Evolutionary conservation across 2,888 invertebrate genomes (phyloP).

Genomic region (Diabrotica balteata): DNA sequence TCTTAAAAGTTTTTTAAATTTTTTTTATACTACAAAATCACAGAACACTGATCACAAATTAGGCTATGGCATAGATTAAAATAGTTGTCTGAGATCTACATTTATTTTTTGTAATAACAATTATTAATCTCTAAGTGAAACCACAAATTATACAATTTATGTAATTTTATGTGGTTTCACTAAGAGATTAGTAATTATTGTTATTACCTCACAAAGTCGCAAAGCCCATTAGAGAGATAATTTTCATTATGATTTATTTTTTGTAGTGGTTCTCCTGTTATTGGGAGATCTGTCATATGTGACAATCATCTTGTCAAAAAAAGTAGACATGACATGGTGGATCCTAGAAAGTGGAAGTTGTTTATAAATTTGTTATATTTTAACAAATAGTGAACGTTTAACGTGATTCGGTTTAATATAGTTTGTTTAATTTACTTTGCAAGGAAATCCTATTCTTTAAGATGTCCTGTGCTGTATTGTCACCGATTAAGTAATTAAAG

Average conservation of each 20-base stretch:
- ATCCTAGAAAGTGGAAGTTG: constrained; percentile 27
- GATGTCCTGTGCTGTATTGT: constrained; percentile 32
- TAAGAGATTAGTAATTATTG: no score
- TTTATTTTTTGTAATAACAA: background rate
- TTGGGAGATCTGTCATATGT: background rate
- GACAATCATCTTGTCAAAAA: constrained; percentile 14
- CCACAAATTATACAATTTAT: no score
- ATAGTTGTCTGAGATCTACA: background rate
- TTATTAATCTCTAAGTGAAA: no score
- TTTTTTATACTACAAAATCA: no score
- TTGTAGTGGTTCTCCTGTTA: background rate
- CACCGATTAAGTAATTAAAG: constrained; percentile 44
- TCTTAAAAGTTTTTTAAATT: background rate
- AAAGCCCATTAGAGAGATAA: no score
- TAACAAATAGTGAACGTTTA: constrained; percentile 7
- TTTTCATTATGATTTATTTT: background rate
- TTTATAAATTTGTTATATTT: constrained; percentile 23
- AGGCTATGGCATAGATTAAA: no score
- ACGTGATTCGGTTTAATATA: constrained; percentile 2
- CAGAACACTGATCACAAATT: no score
- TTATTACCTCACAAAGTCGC: no score
- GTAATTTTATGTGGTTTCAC: no score
- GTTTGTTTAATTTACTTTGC: constrained; percentile 2
- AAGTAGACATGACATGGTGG: constrained; percentile 24
- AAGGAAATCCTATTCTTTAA: constrained; percentile 1